These are phyloP conservation scores for Antitype chi DNA, from an alignment of 2,888 invertebrate genomes.

Conservation along the genomic window DNA sequence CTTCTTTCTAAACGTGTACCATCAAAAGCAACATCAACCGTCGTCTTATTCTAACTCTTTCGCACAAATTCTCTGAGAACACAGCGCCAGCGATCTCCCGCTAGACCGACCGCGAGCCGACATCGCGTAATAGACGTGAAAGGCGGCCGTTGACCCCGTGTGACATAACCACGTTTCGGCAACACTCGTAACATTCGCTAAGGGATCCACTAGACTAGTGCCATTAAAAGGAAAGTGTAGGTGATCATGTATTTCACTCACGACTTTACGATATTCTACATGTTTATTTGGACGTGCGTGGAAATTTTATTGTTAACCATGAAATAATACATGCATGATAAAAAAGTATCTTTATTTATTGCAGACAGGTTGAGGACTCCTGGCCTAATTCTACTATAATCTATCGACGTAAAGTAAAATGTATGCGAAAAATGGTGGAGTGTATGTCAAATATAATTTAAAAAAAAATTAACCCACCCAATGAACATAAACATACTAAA, in stretches of 20 bases:
- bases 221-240: conserved; percentile 62
- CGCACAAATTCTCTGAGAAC: conserved; percentile 22
- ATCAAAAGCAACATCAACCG: conserved; percentile 4
- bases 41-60: conserved; percentile 1
- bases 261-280: conserved; percentile 40
- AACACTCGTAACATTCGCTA: conserved; percentile 63
- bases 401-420: neutral
- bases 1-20: neutral
- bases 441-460: neutral
- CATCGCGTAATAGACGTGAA: conserved; percentile 70
- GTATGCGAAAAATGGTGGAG: neutral
- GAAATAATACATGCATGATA: neutral
- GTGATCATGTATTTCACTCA: conserved; percentile 47
- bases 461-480: neutral
- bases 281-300: conserved; percentile 35
- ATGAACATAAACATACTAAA: neutral
- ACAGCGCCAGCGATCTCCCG: conserved; percentile 24
- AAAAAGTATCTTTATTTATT: conserved; percentile 15
- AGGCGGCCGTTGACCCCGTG: conserved; percentile 77
- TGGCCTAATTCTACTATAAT: conserved; percentile 15
- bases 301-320: conserved; percentile 31
- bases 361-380: neutral
- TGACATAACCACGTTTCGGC: conserved; percentile 80
- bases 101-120: conserved; percentile 49
- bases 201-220: conserved; percentile 62